A percentile compares a stretch with the other conserved stretches of the same genome.
These are phyloP conservation scores for Anaspis maculata DNA, from an alignment of 2,888 invertebrate genomes.

Conservation along the genomic window DNA sequence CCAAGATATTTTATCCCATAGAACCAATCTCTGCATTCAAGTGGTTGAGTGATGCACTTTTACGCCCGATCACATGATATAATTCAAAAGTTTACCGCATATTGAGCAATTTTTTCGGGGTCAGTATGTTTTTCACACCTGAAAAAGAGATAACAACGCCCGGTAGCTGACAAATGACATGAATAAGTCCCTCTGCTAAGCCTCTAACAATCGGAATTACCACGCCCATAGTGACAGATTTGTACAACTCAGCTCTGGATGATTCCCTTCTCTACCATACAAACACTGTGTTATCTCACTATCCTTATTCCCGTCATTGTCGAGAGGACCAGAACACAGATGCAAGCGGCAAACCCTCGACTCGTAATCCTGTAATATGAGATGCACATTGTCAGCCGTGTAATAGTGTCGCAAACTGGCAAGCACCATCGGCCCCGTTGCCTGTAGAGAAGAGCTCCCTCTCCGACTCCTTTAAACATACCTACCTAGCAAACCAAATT, in stretches of 20 bases:
- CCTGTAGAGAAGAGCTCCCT: too few species aligned
- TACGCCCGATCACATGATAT: too few species aligned
- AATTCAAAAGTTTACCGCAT: too few species aligned
- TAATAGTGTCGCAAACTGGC: conserved; percentile 38
- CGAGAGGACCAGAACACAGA: conserved; percentile 13
- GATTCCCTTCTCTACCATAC: conserved; percentile 14
- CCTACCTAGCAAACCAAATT: conserved; percentile 26
- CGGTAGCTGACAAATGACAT: neutral
- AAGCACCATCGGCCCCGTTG: too few species aligned
- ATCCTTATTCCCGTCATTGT: conserved; percentile 13
- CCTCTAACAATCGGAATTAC: conserved; percentile 24
- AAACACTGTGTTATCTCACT: conserved; percentile 14
- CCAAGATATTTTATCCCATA: too few species aligned
- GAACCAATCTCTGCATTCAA: too few species aligned
- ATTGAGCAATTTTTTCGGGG: too few species aligned
- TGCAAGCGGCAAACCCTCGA: conserved; percentile 17
- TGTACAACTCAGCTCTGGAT: conserved; percentile 20
- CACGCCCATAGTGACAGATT: conserved; percentile 25
- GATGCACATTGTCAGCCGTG: conserved; percentile 31
- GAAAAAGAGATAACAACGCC: conserved; percentile 1
- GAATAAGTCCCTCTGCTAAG: conserved; percentile 26
- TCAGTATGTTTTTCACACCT: neutral
- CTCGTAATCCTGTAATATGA: conserved; percentile 37
- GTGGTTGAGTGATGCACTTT: too few species aligned
- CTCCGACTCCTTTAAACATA: conserved; percentile 25